phyloP scores from a whole-genome alignment of 2,888 invertebrate genomes.

The Dolomedes plantarius region DNA sequence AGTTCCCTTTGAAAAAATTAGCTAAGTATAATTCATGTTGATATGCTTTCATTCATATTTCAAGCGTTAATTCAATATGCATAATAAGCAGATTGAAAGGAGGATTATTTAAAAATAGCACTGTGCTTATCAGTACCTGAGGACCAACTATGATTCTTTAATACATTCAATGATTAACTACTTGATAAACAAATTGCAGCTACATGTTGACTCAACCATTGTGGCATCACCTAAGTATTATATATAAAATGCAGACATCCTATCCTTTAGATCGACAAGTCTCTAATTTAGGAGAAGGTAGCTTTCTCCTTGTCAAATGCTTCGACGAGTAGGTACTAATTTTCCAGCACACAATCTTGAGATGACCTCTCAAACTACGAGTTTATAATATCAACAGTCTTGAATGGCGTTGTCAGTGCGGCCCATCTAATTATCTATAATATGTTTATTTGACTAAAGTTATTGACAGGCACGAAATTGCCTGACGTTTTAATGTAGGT shows the following conservation, averaged over 20 bases:
- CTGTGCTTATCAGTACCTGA: no score
- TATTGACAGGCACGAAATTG: constrained; percentile 48
- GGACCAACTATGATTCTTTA: no score
- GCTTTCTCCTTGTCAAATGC: constrained; percentile 47
- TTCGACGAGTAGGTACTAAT: constrained; percentile 38
- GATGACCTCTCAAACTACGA: constrained; percentile 9
- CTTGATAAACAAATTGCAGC: neutral
- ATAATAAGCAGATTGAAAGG: no score
- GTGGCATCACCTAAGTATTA: neutral
- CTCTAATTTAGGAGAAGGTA: constrained; percentile 45
- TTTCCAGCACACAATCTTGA: constrained; percentile 34
- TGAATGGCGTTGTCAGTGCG: constrained; percentile 39
- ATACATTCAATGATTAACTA: neutral
- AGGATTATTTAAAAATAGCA: no score
- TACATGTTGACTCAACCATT: neutral
- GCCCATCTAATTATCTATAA: constrained; percentile 66
- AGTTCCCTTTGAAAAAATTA: no score
- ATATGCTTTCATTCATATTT: no score
- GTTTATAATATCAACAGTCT: constrained; percentile 37
- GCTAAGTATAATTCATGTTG: no score
- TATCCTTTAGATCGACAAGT: constrained; percentile 29
- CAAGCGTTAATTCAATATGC: no score
- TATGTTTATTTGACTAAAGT: constrained; percentile 60
- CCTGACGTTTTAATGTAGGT: constrained; percentile 51
- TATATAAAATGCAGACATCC: neutral